phyloP scores from a whole-genome alignment of 2,888 invertebrate genomes.

The Hyposoter didymator region DNA sequence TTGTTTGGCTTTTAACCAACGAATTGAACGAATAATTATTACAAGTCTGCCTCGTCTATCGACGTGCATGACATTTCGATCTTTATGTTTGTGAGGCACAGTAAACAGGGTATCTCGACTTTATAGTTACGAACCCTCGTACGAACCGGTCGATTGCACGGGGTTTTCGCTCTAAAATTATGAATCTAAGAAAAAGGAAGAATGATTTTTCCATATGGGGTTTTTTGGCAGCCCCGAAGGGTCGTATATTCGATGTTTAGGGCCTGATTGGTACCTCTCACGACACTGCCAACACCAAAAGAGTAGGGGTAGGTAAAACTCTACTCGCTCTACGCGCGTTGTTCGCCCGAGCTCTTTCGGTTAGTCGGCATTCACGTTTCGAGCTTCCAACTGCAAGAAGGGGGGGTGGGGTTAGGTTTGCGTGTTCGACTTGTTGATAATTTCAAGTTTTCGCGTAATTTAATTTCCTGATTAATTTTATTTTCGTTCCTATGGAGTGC shows the following conservation, averaged over 20 bases:
- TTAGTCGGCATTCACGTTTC: conserved; percentile 76
- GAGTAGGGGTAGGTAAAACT: conserved; percentile 70
- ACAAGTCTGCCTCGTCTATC: neutral
- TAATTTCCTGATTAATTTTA: neutral
- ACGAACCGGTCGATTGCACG: neutral
- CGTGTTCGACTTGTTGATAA: conserved; percentile 41
- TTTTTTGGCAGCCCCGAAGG: neutral
- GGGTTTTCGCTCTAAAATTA: neutral
- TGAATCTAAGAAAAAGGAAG: neutral
- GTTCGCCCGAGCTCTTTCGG: conserved; percentile 34
- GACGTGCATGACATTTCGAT: neutral
- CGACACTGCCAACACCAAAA: conserved; percentile 70
- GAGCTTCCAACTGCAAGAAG: conserved; percentile 65
- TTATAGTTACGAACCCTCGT: neutral
- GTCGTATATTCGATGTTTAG: conserved; percentile 31
- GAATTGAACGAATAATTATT: too few species aligned
- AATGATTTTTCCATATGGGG: neutral
- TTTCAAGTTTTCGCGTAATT: neutral
- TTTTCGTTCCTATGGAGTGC: neutral
- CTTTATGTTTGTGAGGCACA: too few species aligned
- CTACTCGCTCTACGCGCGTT: conserved; percentile 37
- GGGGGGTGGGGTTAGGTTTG: conserved; percentile 73
- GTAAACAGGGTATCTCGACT: neutral
- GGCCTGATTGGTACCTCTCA: conserved; percentile 43
- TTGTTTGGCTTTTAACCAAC: neutral